Base-by-base conservation (phyloP, 2,797 vertebrate species). In the Coregonus ussuriensis region DNA sequence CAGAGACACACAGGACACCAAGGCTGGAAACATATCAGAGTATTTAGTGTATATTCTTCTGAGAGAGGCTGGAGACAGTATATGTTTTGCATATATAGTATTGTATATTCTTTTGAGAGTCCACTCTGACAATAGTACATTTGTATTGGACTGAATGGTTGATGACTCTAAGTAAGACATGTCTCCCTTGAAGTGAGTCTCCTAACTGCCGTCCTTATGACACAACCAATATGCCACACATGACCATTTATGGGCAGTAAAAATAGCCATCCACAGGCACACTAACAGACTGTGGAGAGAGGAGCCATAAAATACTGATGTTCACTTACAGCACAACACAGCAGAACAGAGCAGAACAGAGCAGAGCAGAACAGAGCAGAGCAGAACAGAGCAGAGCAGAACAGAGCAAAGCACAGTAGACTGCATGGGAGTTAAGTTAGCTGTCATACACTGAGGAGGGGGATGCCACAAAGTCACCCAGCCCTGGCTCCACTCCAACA, bases 171-270 rank as follows among this genome's bases (percentile, higher is more conserved):
- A 91, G 89, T 88, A 86, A 88, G 65, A 68, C 63, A 82, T 71
- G 69, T 85, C 89, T 89, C 81, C 76, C 76, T 75, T 81, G 77
- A 82, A 89, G 88, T 79, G 79, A 47, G 83, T 90, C 91, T 91
- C 88, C 86, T 75, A 80, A 91, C 89, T 89, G 89, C 89, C 89
- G 88, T 86, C 80, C 88, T 93, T 90, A 93, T 90, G 90, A 90
- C 89, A 88, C 83, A 81, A 88, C 89, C 89, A 91, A 93, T 91
- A 92, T 91, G 92, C 89, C 59, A 88, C 81, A 70, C 71, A 63
- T 74, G 88, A 88, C 91, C 90, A 90, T 92, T 93, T 91, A 92
- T 89, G 90, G 92, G 88, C 92, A 91, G 88, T 93, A 92, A 93
- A 92, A 92, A 89, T 85, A 88, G 86, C 72, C 88, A 89, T 87